Conservation (phyloP, 2,797 vertebrate genomes). For the Chelon labrosus region DNA sequence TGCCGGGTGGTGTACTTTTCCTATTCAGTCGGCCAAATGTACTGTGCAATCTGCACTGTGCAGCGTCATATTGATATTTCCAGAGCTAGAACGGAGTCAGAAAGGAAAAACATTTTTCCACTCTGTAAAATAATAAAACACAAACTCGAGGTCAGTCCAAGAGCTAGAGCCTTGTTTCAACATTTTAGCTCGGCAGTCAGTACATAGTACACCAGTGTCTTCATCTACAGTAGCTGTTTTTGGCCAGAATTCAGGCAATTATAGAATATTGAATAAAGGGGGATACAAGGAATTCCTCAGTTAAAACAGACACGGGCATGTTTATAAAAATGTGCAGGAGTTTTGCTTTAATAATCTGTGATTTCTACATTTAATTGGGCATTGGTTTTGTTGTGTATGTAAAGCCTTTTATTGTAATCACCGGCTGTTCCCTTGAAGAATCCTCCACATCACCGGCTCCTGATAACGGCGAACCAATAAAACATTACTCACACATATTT, state of each 20-base stretch:
- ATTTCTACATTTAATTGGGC: not conserved
- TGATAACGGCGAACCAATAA: slow-evolving; percentile 21
- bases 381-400: not conserved
- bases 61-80: slow-evolving; percentile 72
- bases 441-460: not conserved
- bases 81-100: slow-evolving; percentile 60
- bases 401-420: slow-evolving; percentile 2
- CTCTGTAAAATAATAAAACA: slow-evolving; percentile 65
- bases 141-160: slow-evolving; percentile 52
- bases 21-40: slow-evolving; percentile 53
- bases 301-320: not conserved
- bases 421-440: not conserved
- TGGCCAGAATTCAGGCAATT: not conserved
- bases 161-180: slow-evolving; percentile 23
- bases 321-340: not conserved
- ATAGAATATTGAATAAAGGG: not conserved
- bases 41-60: slow-evolving; percentile 13
- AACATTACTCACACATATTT: slow-evolving; percentile 22
- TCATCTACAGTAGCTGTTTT: not conserved
- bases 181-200: slow-evolving; percentile 16
- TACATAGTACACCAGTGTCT: not conserved
- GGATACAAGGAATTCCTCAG: not conserved
- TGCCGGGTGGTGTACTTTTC: slow-evolving; percentile 70
- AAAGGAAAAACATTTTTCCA: slow-evolving; percentile 68
- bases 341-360: not conserved